A percentile compares a stretch with the other conserved stretches of the same genome.
phyloP scores from a whole-genome alignment of 2,888 invertebrate species.

The Leucophora obtusa region DNA sequence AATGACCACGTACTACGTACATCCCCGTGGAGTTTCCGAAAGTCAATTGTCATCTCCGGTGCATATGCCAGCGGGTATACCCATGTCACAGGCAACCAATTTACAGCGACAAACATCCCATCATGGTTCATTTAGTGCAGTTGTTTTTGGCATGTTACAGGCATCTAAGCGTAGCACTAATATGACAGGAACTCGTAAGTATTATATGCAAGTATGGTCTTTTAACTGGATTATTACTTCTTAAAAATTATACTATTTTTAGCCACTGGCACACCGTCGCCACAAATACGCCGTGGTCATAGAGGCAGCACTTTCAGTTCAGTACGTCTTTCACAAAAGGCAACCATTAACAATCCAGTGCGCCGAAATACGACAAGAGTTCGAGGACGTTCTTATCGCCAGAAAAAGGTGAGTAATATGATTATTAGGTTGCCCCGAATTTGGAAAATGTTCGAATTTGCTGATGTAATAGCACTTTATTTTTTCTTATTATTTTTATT shows the following conservation, averaged over 20 bases:
- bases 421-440: too few relatives aligned
- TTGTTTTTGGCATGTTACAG: constrained; percentile 93
- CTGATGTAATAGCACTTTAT: too few relatives aligned
- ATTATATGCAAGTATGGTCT: background rate
- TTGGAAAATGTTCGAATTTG: too few relatives aligned
- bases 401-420: constrained; percentile 75
- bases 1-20: constrained; percentile 96
- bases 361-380: constrained; percentile 81
- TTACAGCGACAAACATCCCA: constrained; percentile 85
- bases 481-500: too few relatives aligned
- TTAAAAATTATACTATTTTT: background rate
- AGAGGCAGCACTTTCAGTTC: constrained; percentile 81
- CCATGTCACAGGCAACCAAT: constrained; percentile 81
- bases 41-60: constrained; percentile 76
- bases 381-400: constrained; percentile 77
- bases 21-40: constrained; percentile 80
- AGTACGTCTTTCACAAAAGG: constrained; percentile 80
- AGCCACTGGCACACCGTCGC: constrained; percentile 78
- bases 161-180: constrained; percentile 80
- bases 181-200: constrained; percentile 77
- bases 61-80: constrained; percentile 75
- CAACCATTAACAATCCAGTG: constrained; percentile 79
- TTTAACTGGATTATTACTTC: background rate
- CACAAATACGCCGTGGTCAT: constrained; percentile 77
- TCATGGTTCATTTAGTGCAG: constrained; percentile 89